These are phyloP conservation scores for Linnaemya vulpina DNA, from an alignment of 2,888 invertebrate species.

Conservation along the genomic window DNA sequence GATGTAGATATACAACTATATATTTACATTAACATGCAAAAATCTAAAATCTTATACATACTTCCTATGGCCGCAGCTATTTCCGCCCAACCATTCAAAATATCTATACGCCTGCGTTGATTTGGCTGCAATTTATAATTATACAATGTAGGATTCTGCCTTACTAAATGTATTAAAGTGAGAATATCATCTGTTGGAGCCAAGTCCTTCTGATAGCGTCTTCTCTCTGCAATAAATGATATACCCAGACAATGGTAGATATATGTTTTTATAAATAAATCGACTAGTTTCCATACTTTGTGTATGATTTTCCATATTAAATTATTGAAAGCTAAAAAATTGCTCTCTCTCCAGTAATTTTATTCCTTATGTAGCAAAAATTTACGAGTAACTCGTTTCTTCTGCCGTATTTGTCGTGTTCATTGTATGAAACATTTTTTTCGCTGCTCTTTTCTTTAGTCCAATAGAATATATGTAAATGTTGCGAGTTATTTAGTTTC, in stretches of 20 bases:
- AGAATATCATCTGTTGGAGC: slow-evolving; percentile 80
- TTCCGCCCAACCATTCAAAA: slow-evolving; percentile 79
- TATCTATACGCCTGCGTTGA: slow-evolving; percentile 78
- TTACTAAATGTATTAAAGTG: slow-evolving; percentile 79
- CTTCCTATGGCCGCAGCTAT: slow-evolving; percentile 79
- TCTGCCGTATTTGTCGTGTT: slow-evolving; percentile 36
- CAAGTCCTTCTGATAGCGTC: slow-evolving; percentile 80
- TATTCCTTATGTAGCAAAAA: slow-evolving; percentile 43
- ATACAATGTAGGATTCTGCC: slow-evolving; percentile 80
- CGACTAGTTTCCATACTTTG: slow-evolving; percentile 62
- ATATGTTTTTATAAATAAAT: slow-evolving; percentile 1
- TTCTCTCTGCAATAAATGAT: slow-evolving; percentile 75
- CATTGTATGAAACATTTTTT: slow-evolving; percentile 61
- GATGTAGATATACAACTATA: not conserved
- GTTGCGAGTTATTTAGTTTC: slow-evolving; percentile 68
- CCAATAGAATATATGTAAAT: slow-evolving; percentile 31
- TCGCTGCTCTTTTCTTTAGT: slow-evolving; percentile 61
- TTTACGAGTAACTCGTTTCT: slow-evolving; percentile 71
- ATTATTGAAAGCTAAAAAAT: slow-evolving; percentile 1
- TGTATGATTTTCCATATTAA: slow-evolving; percentile 69
- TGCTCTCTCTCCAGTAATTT: slow-evolving; percentile 14
- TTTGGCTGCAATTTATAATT: slow-evolving; percentile 81
- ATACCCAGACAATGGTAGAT: not conserved
- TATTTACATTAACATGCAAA: not conserved
- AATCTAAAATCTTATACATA: slow-evolving; percentile 72